Evolutionary conservation across 2,888 invertebrate genomes (phyloP), one percentile per base, ranked within the genome.

Genomic region (Hypercompe scribonia): DNA sequence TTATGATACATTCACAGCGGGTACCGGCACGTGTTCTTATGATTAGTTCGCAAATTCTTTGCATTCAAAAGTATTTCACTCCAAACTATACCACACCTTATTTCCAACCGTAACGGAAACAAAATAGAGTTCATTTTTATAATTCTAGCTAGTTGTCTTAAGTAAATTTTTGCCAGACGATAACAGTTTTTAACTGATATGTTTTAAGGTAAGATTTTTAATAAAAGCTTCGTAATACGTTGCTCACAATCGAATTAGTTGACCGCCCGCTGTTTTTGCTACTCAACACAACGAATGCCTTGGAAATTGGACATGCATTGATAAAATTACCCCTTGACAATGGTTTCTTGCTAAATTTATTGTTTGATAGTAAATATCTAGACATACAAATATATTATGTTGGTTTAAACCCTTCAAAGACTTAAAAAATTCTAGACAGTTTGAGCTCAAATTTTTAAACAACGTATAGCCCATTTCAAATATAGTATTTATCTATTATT

Each of bases 191-290:
- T 83, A 82, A 5, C 0, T 0, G 0, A 0, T 0, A 28, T 0
- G 0, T 0, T 0, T 68, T 84, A 86, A 50, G 73, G 85, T 83
- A 77, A 68, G 18, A 71, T 73, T 84, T 84, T 84, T 28, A 36
- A 54, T 75, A 72, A 4, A 18, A 34, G 18, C 0, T 70, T 70
- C 66, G 78, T 89, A 89, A 90, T 89, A 84, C 89, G 73, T 76
- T 85, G 87, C 90, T 90, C 86, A 88, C 90, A 89, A 92, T 92
- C 88, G 89, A 93, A 94, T 94, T 94, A 93, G 91, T 88, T 91
- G 94, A 95, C 93, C 94, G 81, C 94, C 94, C 89, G 91, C 84
- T 88, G 94, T 91, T 94, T 92, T 92, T 93, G 93, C 93, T 93
- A 92, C 92, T 93, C 90, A 88, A 90, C 90, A 93, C 91, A 93